phyloP scores from a whole-genome alignment of 2,888 invertebrate species.

The Metalampra italica region DNA sequence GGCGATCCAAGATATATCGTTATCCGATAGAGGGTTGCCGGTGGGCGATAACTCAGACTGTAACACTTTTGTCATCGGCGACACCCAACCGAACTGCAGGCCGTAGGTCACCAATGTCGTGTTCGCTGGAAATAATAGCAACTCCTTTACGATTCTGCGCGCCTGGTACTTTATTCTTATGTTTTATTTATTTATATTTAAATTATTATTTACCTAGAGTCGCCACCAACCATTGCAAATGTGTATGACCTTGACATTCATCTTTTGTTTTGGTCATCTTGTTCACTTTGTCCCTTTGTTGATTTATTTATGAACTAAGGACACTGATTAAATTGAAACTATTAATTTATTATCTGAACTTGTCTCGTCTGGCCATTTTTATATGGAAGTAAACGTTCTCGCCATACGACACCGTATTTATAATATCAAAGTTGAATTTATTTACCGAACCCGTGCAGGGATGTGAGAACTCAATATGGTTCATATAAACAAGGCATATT shows the following conservation, averaged over 20 bases:
- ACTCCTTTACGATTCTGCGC: slow-evolving; percentile 24
- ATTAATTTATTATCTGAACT: not conserved
- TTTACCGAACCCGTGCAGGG: too few species aligned
- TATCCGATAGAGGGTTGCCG: slow-evolving; percentile 48
- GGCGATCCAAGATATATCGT: slow-evolving; percentile 62
- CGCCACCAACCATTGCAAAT: slow-evolving; percentile 34
- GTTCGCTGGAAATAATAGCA: slow-evolving; percentile 46
- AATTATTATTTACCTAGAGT: slow-evolving; percentile 14
- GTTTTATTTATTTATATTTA: slow-evolving; percentile 33
- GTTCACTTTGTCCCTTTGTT: not conserved
- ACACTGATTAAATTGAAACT: not conserved
- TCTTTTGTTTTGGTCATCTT: slow-evolving; percentile 5
- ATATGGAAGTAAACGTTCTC: too few species aligned
- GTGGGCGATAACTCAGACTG: slow-evolving; percentile 46
- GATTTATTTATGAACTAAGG: too few species aligned
- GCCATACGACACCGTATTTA: too few species aligned
- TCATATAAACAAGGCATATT: too few species aligned
- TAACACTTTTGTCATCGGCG: slow-evolving; percentile 57
- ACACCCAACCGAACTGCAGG: slow-evolving; percentile 62
- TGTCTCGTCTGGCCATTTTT: too few species aligned
- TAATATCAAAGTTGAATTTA: too few species aligned
- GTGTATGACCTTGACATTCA: slow-evolving; percentile 19
- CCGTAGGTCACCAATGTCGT: slow-evolving; percentile 58
- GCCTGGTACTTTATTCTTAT: slow-evolving; percentile 30
- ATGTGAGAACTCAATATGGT: too few species aligned